Conservation (phyloP, 64 coral and sea anemone species). For the Actinia tenebrosa region DNA sequence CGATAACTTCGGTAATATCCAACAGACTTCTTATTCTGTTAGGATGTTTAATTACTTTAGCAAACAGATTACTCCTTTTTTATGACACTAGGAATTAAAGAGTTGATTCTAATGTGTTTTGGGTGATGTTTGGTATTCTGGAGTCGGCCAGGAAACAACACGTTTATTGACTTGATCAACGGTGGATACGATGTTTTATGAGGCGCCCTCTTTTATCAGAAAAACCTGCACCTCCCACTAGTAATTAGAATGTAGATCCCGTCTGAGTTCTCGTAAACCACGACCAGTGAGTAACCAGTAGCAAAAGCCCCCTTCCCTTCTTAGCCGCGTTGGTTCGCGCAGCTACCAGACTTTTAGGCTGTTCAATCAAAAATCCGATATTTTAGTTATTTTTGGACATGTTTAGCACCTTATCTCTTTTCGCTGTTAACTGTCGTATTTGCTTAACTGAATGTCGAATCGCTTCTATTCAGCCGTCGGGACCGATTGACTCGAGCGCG, state of each 20-base stretch:
- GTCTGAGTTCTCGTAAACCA: not conserved
- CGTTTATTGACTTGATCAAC: not conserved
- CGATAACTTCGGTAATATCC: constrained; percentile 15
- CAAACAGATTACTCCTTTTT: constrained; percentile 5
- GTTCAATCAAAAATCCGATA: not conserved
- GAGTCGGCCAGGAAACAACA: constrained; percentile 1
- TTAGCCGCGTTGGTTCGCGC: too few relatives aligned
- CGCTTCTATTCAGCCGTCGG: not conserved
- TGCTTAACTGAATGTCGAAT: constrained; percentile 5
- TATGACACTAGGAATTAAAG: not conserved
- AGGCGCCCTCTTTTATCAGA: constrained; percentile 46
- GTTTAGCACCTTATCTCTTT: not conserved
- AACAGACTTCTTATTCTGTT: not conserved
- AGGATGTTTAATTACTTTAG: not conserved
- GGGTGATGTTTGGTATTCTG: not conserved
- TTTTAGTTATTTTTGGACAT: not conserved
- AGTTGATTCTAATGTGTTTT: not conserved
- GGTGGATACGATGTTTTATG: constrained; percentile 10
- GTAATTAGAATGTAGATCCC: constrained; percentile 49
- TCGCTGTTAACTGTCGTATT: not conserved
- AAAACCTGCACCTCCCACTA: constrained; percentile 44
- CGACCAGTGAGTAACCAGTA: not conserved
- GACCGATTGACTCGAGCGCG: not conserved
- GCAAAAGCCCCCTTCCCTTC: too few relatives aligned
- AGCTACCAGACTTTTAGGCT: not conserved